Conservation (phyloP, 2,797 vertebrate genomes). For the Glossophaga mutica region DNA sequence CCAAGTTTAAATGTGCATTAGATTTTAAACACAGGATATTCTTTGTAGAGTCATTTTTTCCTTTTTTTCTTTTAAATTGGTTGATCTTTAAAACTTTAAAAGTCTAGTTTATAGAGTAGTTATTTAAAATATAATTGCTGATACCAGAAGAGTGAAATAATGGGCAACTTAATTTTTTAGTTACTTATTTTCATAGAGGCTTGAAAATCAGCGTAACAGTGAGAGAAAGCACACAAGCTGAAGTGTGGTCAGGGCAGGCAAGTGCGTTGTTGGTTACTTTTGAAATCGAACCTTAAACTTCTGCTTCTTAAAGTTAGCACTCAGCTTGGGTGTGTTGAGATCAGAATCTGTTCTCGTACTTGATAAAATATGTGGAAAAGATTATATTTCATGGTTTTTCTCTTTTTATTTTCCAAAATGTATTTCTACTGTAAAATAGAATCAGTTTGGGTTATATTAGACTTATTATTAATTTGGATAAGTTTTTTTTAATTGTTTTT, state of each 20-base stretch:
- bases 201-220: slow-evolving; percentile 37
- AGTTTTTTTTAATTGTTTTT: background rate
- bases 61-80: background rate
- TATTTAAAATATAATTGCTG: slow-evolving; percentile 48
- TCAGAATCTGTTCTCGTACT: slow-evolving; percentile 33
- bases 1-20: background rate
- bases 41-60: background rate
- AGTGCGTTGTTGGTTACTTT: slow-evolving; percentile 33
- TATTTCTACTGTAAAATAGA: slow-evolving; percentile 46
- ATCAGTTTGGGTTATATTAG: background rate
- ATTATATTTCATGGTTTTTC: slow-evolving; percentile 6
- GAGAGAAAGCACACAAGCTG: background rate
- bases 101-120: background rate
- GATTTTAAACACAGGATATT: background rate
- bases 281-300: slow-evolving; percentile 47
- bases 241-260: slow-evolving; percentile 7
- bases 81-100: slow-evolving; percentile 36
- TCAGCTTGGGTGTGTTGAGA: background rate
- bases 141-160: slow-evolving; percentile 39
- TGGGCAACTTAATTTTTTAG: slow-evolving; percentile 46
- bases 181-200: slow-evolving; percentile 52
- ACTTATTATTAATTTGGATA: background rate
- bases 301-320: slow-evolving; percentile 14
- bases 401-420: slow-evolving; percentile 21
- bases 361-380: slow-evolving; percentile 40